Base-by-base conservation (phyloP, 2,888 invertebrate genomes). In the Allygus modestus region DNA sequence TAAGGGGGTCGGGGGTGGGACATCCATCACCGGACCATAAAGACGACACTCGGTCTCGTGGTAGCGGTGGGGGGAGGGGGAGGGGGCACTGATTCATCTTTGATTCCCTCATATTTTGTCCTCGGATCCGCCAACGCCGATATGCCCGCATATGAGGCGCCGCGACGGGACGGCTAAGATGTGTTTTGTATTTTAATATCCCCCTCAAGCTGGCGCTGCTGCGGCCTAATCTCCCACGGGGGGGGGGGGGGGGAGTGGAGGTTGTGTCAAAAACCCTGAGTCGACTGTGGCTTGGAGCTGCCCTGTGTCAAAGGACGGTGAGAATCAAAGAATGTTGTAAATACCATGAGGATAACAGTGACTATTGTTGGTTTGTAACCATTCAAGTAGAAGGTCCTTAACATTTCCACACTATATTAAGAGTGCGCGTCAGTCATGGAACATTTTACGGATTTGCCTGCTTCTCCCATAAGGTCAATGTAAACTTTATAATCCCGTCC, bases 31-130 rank as follows among this genome's bases (percentile, higher is more conserved):
- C 33, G 54, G 83, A 83, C 83, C 75, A 75, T 83, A 83, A 75
- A 83, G 83, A 43, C 83, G 83, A 75, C 83, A 83, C 71, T 71
- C 51, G 82, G 28, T 41, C 54, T 73, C 15, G 37, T 17, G 51
- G 73, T n/a, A 11, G 31, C 17, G 26, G 43, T 0, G 54, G 82
- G 82, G 46, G 71, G 17, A 31, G 41, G 23, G 41, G 41, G 37
- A 28, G 28, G 23, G 33, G 51, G 46, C 82, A 41, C 83, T 83
- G 83, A 83, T 83, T 83, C 83, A 83, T 83, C 83, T 83, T 83
- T 83, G 83, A 83, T 83, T 83, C 75, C 83, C 58, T 83, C 83
- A 83, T 83, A 83, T 83, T 83, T 75, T 83, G 83, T 83, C 83
- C 83, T 26, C 75, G 33, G 51, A 75, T 75, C 58, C 54, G n/a